These are phyloP conservation scores for Polyploca ridens DNA, from an alignment of 2,888 invertebrate genomes.

Conservation along the genomic window DNA sequence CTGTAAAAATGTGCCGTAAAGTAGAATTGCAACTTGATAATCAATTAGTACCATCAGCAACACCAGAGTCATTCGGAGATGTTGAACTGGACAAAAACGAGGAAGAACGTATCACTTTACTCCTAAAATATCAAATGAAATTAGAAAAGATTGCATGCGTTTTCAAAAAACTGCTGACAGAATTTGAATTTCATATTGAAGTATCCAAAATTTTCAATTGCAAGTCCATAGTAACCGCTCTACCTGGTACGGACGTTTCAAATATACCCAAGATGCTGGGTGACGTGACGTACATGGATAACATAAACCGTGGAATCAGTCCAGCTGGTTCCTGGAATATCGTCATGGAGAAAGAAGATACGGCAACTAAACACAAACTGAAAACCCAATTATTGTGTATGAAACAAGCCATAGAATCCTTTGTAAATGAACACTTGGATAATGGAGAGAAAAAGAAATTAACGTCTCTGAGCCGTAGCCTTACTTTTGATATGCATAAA, in stretches of 20 bases:
- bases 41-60: slow-evolving; percentile 49
- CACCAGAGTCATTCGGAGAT: slow-evolving; percentile 71
- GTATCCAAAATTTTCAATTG: slow-evolving; percentile 70
- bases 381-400: slow-evolving; percentile 63
- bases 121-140: slow-evolving; percentile 64
- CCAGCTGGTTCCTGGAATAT: slow-evolving; percentile 68
- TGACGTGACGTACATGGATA: slow-evolving; percentile 48
- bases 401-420: slow-evolving; percentile 60
- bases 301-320: slow-evolving; percentile 45
- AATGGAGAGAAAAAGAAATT: slow-evolving; percentile 31
- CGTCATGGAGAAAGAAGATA: slow-evolving; percentile 66
- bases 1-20: slow-evolving; percentile 72
- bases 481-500: slow-evolving; percentile 47
- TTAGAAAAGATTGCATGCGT: slow-evolving; percentile 65
- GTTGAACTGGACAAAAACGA: slow-evolving; percentile 71
- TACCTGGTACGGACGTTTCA: slow-evolving; percentile 46
- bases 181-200: slow-evolving; percentile 76
- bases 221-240: slow-evolving; percentile 50
- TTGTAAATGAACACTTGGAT: slow-evolving; percentile 53
- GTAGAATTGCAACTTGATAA: slow-evolving; percentile 44
- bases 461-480: slow-evolving; percentile 25
- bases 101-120: slow-evolving; percentile 58
- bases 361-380: slow-evolving; percentile 56
- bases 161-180: slow-evolving; percentile 62
- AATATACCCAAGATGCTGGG: slow-evolving; percentile 48